Evolutionary conservation across 1,140 invertebrate genomes (phyloP).

Genomic region (Brachionus rubens): DNA sequence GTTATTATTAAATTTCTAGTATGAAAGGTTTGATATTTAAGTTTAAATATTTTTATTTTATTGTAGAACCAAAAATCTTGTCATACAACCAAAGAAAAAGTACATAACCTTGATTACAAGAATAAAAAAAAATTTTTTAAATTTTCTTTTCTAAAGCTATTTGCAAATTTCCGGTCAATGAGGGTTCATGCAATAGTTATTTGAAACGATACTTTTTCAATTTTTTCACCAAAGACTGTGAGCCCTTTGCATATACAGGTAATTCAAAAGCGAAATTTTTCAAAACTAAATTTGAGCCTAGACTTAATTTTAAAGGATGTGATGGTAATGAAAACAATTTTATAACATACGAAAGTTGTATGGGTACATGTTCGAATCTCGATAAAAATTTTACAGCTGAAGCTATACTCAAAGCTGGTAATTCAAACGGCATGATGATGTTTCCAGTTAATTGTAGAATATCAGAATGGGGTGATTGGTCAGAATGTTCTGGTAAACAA

Average conservation of each 20-base stretch:
- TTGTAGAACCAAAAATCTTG: not conserved
- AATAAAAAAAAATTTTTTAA: not conserved
- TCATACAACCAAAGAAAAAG: constrained; percentile 30
- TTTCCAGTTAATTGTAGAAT: constrained; percentile 29
- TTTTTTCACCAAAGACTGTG: constrained; percentile 31
- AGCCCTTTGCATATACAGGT: constrained; percentile 41
- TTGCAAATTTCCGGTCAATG: constrained; percentile 41
- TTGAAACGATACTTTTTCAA: constrained; percentile 40
- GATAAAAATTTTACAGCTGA: constrained; percentile 10
- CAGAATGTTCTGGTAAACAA: constrained; percentile 20
- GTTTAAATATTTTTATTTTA: not conserved
- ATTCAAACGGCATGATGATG: constrained; percentile 17
- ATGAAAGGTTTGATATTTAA: no score
- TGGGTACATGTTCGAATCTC: constrained; percentile 6
- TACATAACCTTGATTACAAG: not conserved
- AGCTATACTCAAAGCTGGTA: not conserved
- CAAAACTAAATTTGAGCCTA: not conserved
- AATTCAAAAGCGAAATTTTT: not conserved
- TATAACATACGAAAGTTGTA: constrained; percentile 48
- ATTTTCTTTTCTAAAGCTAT: constrained; percentile 2
- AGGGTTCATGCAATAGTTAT: constrained; percentile 4
- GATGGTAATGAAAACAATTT: constrained; percentile 57
- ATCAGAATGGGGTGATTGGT: constrained; percentile 42
- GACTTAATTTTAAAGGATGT: constrained; percentile 51
- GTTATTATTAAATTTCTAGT: no score